Evolutionary conservation across 2,113 vertebrate species (phyloP).

Genomic region (Jaculus jaculus): DNA sequence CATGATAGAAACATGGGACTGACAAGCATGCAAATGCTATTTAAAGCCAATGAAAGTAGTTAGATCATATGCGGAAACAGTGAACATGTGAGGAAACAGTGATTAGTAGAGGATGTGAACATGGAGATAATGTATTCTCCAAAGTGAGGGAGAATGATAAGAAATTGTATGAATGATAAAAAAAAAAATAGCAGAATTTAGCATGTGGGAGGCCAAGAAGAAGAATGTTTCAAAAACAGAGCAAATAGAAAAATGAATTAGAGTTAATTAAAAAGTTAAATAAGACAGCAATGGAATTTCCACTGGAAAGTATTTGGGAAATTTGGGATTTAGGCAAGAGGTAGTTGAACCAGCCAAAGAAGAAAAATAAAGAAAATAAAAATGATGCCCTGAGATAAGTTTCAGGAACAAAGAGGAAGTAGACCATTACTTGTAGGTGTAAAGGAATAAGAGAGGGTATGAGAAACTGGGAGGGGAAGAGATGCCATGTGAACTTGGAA

Average conservation of each 20-base stretch:
- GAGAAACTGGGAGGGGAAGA: neutral
- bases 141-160: neutral
- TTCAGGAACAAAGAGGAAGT: neutral
- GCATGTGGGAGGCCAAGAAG: neutral
- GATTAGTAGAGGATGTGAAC: neutral
- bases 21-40: neutral
- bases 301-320: neutral
- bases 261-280: neutral
- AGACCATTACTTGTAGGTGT: neutral
- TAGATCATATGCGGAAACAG: neutral
- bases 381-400: neutral
- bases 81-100: no score
- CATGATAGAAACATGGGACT: neutral
- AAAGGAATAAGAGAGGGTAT: neutral
- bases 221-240: neutral
- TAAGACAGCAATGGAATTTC: neutral
- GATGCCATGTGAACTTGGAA: neutral
- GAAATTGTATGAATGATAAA: neutral
- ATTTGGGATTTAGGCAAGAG: neutral
- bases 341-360: neutral
- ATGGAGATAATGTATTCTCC: neutral
- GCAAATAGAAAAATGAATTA: neutral
- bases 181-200: neutral
- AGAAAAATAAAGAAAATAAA: neutral
- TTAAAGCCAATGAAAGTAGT: neutral